Evolutionary conservation across 2,888 invertebrate species (phyloP), one percentile per base, ranked within the genome.

Genomic region (Volucella bombylans): DNA sequence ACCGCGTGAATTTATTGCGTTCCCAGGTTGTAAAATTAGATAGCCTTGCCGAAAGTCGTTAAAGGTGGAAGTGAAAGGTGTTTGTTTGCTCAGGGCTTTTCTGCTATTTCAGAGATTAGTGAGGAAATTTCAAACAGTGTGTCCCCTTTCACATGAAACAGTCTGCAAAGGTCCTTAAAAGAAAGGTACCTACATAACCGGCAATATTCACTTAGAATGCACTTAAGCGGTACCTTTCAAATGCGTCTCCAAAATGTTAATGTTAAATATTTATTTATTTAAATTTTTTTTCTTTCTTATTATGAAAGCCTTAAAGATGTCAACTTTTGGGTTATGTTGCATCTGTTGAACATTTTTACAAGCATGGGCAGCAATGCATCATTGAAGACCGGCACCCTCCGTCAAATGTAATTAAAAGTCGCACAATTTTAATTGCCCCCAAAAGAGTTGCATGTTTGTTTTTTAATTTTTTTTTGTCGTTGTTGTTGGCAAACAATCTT

Each of bases 361-460:
- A 45, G 62, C 50, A 55, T 47, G 9, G 18, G n/a, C 38, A 14
- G 45, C 62, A 72, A 54, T 62, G 12, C 41, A 47, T 73, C 64
- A 64, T 64, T 55, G 11, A 64, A 55, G 45, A 23, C 39, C 55
- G 31, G 14, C 54, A 47, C 73, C 62, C 43, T 59, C 47, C 38
- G 31, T 77, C 45, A 61, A 43, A 39, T 54, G 61, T 61, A 62
- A 62, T 68, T 15, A 47, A 54, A 57, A 45, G 47, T 52, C 15
- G n/a, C 23, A 55, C 39, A 14, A 15, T 47, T 55, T 76, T 76
- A 67, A 76, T 76, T 76, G 61, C 76, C 31, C 8, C 39, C 31
- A 41, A 52, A n/a, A 38, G 14, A 31, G 31, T 31, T 31, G 31
- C 15, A 39, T 39, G 39, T 15, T 38, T 59, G 11, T 38, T 38